Conservation (phyloP, 2,113 vertebrate species). For the Ctenodactylus gundi region DNA sequence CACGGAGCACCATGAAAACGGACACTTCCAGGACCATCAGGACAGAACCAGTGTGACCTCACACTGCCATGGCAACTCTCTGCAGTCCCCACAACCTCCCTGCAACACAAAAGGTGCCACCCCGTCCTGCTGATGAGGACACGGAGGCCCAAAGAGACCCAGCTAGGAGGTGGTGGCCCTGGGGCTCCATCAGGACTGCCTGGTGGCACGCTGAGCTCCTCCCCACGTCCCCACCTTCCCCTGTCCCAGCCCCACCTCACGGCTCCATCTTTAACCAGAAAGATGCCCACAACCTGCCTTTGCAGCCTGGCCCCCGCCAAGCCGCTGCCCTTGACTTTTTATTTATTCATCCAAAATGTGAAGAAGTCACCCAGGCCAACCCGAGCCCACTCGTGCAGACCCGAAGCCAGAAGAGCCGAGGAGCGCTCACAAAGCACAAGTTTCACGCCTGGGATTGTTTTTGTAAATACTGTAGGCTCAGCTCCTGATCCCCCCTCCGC, state of each 20-base stretch:
- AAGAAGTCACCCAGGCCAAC: not conserved
- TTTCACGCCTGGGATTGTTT: conserved; percentile 4
- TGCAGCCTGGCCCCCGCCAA: no score
- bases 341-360: not conserved
- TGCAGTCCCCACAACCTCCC: no score
- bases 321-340: not conserved
- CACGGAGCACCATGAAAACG: not conserved
- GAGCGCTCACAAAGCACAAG: not conserved
- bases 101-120: no score
- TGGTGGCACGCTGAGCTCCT: no score
- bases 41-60: not conserved
- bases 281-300: not conserved
- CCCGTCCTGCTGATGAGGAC: not conserved
- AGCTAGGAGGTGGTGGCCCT: not conserved
- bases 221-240: not conserved
- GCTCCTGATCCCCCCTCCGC: conserved; percentile 15
- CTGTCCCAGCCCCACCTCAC: not conserved
- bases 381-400: not conserved
- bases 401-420: not conserved
- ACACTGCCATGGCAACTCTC: no score
- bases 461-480: conserved; percentile 1
- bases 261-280: accelerated
- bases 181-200: not conserved
- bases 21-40: not conserved
- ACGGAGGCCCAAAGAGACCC: not conserved